Evolutionary conservation across 2,888 invertebrate species (phyloP).

Genomic region (Phortica magna): DNA sequence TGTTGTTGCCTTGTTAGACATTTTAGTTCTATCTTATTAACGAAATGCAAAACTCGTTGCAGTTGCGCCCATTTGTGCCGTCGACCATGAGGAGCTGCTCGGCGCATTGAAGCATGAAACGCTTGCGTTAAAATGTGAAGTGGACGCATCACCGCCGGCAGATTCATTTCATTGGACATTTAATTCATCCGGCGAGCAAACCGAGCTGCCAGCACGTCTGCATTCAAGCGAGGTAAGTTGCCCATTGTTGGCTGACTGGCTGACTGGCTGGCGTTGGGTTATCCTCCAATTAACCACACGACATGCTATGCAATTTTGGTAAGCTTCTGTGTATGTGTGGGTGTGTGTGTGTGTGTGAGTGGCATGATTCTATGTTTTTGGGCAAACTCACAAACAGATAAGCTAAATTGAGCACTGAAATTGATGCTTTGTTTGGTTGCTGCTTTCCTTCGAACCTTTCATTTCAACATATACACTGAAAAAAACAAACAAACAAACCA

Average conservation of each 20-base stretch:
- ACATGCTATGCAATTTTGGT: constrained; percentile 14
- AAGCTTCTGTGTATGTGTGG: background rate
- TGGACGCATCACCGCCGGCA: constrained; percentile 92
- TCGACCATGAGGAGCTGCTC: constrained; percentile 88
- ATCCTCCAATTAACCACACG: constrained; percentile 9
- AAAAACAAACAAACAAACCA: background rate
- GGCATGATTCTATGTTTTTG: too few species aligned
- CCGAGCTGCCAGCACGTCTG: constrained; percentile 85
- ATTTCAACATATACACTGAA: background rate
- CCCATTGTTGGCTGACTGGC: background rate
- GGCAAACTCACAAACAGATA: background rate
- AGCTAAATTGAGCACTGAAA: background rate
- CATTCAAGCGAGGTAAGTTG: constrained; percentile 78
- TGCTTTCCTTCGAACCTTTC: background rate
- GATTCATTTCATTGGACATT: constrained; percentile 94
- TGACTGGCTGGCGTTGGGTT: background rate
- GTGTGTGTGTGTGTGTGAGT: background rate
- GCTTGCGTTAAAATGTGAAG: constrained; percentile 90
- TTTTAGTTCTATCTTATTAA: background rate
- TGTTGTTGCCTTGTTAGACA: constrained; percentile 45
- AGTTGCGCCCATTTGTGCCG: constrained; percentile 85
- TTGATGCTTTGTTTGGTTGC: constrained; percentile 9
- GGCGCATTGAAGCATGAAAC: constrained; percentile 94
- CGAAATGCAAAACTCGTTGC: constrained; percentile 37
- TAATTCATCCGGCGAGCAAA: constrained; percentile 93